phyloP scores from a whole-genome alignment of 2,888 invertebrate genomes.

The Diaprepes abbreviatus region DNA sequence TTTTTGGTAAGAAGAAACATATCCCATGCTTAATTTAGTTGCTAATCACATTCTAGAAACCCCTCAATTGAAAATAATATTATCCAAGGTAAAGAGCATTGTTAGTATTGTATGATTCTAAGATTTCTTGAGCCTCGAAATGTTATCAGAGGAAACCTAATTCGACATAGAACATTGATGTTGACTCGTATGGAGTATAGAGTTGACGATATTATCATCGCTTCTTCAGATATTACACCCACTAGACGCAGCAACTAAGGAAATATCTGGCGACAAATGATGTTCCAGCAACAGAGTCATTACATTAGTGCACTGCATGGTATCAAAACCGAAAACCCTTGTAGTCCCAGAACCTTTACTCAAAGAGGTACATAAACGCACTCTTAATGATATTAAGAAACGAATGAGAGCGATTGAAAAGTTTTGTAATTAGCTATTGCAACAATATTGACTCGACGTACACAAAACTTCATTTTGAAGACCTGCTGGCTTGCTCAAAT shows the following conservation, averaged over 20 bases:
- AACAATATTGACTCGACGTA: constrained; percentile 8
- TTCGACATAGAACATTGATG: constrained; percentile 52
- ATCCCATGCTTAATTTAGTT: constrained; percentile 17
- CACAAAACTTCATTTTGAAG: constrained; percentile 17
- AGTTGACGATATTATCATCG: constrained; percentile 54
- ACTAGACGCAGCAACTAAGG: constrained; percentile 59
- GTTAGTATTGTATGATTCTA: constrained; percentile 55
- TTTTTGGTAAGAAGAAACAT: constrained; percentile 21
- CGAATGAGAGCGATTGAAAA: constrained; percentile 2
- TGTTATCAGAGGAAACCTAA: not conserved
- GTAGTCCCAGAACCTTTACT: not conserved
- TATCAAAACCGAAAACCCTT: not conserved
- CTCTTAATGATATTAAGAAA: not conserved
- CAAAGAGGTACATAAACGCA: not conserved
- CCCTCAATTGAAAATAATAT: not conserved
- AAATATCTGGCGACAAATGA: constrained; percentile 49
- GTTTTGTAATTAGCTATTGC: constrained; percentile 8
- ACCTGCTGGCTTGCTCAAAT: not conserved
- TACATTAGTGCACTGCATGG: constrained; percentile 4
- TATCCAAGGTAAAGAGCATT: not conserved
- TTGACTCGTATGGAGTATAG: constrained; percentile 48
- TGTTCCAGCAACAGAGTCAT: too few relatives aligned
- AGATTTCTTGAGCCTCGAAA: constrained; percentile 58
- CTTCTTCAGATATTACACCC: constrained; percentile 55
- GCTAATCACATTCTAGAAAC: not conserved